phyloP scores from a whole-genome alignment of 1,140 invertebrate species.

The Lanistes nyassanus region DNA sequence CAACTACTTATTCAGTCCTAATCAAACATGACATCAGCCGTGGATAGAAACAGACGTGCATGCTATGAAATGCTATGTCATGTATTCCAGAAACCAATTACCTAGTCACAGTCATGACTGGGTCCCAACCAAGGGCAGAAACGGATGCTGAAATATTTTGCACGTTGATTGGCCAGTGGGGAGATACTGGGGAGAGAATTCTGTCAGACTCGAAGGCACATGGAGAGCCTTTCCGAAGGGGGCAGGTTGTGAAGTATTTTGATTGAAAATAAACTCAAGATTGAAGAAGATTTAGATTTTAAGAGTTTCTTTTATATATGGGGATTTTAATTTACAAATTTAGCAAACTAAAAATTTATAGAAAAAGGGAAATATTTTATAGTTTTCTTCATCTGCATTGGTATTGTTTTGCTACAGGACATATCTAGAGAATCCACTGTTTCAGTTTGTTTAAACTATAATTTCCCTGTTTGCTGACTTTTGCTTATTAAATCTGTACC shows the following conservation, averaged over 20 bases:
- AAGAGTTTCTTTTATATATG: too few relatives aligned
- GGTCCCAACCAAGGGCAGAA: slow-evolving; percentile 61
- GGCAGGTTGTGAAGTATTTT: slow-evolving; percentile 39
- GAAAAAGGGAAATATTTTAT: too few relatives aligned
- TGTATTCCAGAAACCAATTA: slow-evolving; percentile 45
- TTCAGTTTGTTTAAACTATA: not conserved
- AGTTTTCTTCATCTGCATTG: not conserved
- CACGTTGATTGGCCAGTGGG: slow-evolving; percentile 67
- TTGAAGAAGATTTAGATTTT: too few relatives aligned
- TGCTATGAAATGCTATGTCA: not conserved
- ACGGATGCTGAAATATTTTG: slow-evolving; percentile 64
- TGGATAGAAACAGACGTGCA: too few relatives aligned
- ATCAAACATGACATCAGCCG: too few relatives aligned
- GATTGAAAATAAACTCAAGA: not conserved
- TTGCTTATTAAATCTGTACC: slow-evolving; percentile 1
- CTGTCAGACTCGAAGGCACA: slow-evolving; percentile 36
- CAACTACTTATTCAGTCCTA: too few relatives aligned
- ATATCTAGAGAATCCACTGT: not conserved
- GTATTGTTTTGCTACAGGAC: not conserved
- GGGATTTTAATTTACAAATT: too few relatives aligned
- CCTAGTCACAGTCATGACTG: slow-evolving; percentile 54
- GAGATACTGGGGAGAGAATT: slow-evolving; percentile 54
- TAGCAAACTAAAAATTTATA: too few relatives aligned
- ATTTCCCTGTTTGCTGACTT: not conserved
- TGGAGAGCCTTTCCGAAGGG: slow-evolving; percentile 42